Percentiles rank a stretch among this genome's conserved stretches.
Conservation (phyloP, 2,797 vertebrate species). For the Onychomys arenicola region DNA sequence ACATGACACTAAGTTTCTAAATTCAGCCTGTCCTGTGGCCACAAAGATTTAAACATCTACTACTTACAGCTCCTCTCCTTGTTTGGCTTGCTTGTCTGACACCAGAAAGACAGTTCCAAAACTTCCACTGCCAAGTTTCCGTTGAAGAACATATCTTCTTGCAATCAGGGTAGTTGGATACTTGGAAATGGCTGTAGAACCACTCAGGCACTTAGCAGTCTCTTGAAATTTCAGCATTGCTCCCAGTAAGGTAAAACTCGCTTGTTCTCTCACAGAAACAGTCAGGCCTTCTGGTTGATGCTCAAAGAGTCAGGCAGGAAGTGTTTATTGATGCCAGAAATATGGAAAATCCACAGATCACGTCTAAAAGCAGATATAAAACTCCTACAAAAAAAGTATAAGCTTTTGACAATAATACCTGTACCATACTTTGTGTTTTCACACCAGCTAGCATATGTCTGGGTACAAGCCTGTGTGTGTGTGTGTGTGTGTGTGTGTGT, state of each 20-base stretch:
- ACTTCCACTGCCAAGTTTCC: constrained; percentile 90
- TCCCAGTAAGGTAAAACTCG: constrained; percentile 42
- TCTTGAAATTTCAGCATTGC: constrained; percentile 89
- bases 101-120: constrained; percentile 91
- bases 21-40: neutral
- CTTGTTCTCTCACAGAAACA: constrained; percentile 42
- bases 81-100: constrained; percentile 89
- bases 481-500: neutral
- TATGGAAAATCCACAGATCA: constrained; percentile 58
- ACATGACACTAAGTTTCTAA: neutral
- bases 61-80: constrained; percentile 90
- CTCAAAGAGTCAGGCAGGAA: constrained; percentile 66
- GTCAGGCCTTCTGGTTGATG: constrained; percentile 11
- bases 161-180: constrained; percentile 84
- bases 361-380: constrained; percentile 37
- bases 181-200: constrained; percentile 71
- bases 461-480: neutral
- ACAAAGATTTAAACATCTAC: neutral
- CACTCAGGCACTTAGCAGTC: constrained; percentile 74
- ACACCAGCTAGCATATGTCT: neutral
- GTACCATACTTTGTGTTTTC: neutral
- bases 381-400: neutral
- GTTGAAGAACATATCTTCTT: constrained; percentile 87
- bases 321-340: constrained; percentile 66
- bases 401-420: neutral